Base-by-base conservation (phyloP, 2,888 invertebrate genomes). In the Sphaerophoria rueppellii region DNA sequence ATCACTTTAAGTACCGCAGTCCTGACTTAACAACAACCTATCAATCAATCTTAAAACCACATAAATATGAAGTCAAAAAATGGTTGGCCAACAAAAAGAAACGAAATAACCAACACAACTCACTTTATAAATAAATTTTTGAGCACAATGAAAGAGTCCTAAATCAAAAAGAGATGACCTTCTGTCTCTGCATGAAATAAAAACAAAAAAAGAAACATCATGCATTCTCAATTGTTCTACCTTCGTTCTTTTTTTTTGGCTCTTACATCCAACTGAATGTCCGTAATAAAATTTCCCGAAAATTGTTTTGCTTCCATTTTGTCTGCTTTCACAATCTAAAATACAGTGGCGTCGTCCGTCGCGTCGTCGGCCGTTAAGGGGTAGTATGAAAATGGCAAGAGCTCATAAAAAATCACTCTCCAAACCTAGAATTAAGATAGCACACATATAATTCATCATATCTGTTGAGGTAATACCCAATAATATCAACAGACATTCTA, bases 401-500 rank as follows among this genome's bases (percentile, higher is more conserved):
- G 37, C 16, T 50, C 65, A 34, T 65, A 50, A 46, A 52, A 67
- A 24, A n/a, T 4, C 9, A 37, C 12, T 43, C 55, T 6, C 34
- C 55, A 55, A 55, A 3, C 9, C 12, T 50, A 67, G 6, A 48
- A 14, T 34, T 32, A 14, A 32, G 35, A 11, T 58, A 37, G 60
- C 43, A 12, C 6, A 12, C 6, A 50, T 74, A 34, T 63, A 77
- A 77, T 77, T 70, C 70, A 77, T 77, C 70, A 65, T 70, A 12
- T 37, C 37, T 70, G 70, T 77, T 55, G 54, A 61, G 70, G 61
- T 63, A 77, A 76, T 61, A 70, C 76, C 70, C 70, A 70, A 70
- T 70, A 61, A 76, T 37, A 76, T 70, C 61, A 61, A 55, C 60
- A 24, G 7, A 50, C 52, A 60, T 60, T 40, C 24, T 24, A 24